phyloP scores from a whole-genome alignment of 2,113 vertebrate genomes.

The Ondatra zibethicus region DNA sequence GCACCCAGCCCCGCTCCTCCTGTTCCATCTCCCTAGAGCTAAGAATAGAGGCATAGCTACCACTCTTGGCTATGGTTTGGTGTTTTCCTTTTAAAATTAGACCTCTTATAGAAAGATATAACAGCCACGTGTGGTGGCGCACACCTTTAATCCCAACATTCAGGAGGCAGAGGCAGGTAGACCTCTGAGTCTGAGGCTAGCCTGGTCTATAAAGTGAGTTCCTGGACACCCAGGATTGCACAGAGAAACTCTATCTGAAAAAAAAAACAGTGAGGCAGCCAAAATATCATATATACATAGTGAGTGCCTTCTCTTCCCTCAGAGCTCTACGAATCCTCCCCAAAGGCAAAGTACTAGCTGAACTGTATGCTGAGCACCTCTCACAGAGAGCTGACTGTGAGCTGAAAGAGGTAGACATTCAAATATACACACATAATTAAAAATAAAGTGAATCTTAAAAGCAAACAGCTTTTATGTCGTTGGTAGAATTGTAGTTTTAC shows the following conservation, averaged over 20 bases:
- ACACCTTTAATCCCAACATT: not conserved
- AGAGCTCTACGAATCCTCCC: not conserved
- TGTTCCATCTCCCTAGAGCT: not conserved
- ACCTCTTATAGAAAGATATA: not conserved
- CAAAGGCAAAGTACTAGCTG: slow-evolving; percentile 24
- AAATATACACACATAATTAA: not conserved
- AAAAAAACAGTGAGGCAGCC: not conserved
- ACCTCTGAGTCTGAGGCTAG: not conserved
- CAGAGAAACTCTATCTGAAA: not conserved
- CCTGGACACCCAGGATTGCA: not conserved
- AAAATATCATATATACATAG: not conserved
- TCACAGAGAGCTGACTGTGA: not conserved
- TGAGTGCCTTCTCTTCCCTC: not conserved
- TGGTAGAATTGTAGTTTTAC: not conserved
- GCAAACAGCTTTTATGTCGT: not conserved
- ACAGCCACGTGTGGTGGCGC: not conserved
- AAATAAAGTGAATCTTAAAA: not conserved
- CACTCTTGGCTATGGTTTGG: not conserved
- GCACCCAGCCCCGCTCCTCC: not conserved
- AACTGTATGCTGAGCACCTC: not conserved
- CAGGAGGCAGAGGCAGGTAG: not conserved
- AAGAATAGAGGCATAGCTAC: not conserved
- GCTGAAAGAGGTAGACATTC: not conserved
- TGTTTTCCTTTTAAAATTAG: not conserved
- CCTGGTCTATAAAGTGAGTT: not conserved